These are phyloP conservation scores for Mus spretus DNA, from an alignment of 2,797 vertebrate species.

Conservation along the genomic window DNA sequence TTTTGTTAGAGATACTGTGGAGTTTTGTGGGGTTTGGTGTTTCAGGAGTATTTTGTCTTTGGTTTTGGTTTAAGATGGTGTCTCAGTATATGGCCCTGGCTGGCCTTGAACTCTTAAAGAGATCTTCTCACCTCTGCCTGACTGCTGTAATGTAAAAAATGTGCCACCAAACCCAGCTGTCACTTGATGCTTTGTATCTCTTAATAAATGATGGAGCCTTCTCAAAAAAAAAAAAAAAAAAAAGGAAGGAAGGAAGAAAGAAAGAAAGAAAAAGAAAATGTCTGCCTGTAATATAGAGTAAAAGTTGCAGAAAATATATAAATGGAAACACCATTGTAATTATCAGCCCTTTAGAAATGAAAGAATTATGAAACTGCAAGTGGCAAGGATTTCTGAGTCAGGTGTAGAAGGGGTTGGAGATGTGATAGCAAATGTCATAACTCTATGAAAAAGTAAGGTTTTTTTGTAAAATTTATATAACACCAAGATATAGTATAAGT, in stretches of 20 bases:
- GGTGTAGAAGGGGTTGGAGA: not conserved
- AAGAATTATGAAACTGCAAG: not conserved
- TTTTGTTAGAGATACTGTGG: not conserved
- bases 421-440: not conserved
- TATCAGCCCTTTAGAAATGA: not conserved
- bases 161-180: not conserved
- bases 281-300: too few species aligned
- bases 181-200: not conserved
- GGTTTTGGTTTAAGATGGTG: not conserved
- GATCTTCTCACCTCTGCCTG: not conserved
- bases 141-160: not conserved
- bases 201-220: not conserved
- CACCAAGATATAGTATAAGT: not conserved
- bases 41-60: not conserved
- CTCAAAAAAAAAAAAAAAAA: too few species aligned
- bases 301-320: not conserved
- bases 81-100: not conserved
- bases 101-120: not conserved
- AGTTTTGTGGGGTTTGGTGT: not conserved
- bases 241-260: too few species aligned
- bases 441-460: not conserved
- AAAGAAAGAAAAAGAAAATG: too few species aligned
- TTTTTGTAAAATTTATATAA: not conserved
- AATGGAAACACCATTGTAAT: not conserved
- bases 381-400: not conserved